Percentiles rank a stretch among this genome's conserved stretches.
Conservation (phyloP, 1,140 invertebrate genomes). For the Diploscapter pachys region DNA sequence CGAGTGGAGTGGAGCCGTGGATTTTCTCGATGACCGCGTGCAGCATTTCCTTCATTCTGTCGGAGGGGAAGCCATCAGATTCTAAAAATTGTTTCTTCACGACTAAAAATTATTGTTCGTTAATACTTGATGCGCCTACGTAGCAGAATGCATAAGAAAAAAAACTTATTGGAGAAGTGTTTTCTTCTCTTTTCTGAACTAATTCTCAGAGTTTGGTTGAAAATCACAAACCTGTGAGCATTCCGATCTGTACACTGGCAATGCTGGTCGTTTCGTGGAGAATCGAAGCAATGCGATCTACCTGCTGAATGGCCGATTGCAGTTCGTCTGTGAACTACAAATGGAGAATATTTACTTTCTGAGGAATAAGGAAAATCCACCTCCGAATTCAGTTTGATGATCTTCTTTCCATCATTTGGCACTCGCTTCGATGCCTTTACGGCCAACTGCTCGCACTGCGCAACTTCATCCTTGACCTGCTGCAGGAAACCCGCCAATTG, state of each 20-base stretch:
- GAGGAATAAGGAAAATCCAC: background rate
- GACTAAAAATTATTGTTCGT: conserved; percentile 12
- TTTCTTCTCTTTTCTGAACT: too few relatives aligned
- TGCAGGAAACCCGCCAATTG: background rate
- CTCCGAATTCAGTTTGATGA: conserved; percentile 34
- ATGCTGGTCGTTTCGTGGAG: conserved; percentile 38
- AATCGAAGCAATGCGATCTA: conserved; percentile 38
- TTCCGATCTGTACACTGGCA: conserved; percentile 42
- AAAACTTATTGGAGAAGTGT: too few relatives aligned
- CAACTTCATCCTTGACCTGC: conserved; percentile 9
- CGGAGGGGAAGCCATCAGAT: conserved; percentile 45
- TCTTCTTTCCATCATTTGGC: conserved; percentile 4
- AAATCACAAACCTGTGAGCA: conserved; percentile 30
- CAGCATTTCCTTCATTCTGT: conserved; percentile 49
- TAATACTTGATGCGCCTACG: conserved; percentile 1
- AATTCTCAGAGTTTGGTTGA: too few relatives aligned
- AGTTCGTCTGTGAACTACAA: conserved; percentile 25
- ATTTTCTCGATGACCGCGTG: conserved; percentile 49
- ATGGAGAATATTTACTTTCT: conserved; percentile 15
- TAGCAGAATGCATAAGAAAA: too few relatives aligned
- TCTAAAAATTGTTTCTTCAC: conserved; percentile 38
- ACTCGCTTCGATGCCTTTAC: conserved; percentile 8
- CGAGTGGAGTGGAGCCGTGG: conserved; percentile 39
- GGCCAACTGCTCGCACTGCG: background rate
- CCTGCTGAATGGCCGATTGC: background rate